phyloP scores from a whole-genome alignment of 1,140 invertebrate species.

The Bilobella aurantiaca region DNA sequence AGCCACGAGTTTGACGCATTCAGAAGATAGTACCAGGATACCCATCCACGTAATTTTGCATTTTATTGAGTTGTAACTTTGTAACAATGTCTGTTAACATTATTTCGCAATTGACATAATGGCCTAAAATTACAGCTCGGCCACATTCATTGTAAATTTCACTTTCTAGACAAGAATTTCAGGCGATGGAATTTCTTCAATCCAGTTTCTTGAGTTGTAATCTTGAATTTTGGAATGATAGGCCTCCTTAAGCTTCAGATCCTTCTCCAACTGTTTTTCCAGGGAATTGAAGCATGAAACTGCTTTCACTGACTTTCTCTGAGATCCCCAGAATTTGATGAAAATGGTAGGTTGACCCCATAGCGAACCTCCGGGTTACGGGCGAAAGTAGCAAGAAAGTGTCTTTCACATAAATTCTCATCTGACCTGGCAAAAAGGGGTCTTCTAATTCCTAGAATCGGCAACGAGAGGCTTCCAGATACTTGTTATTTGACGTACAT shows the following conservation, averaged over 20 bases:
- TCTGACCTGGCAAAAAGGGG: neutral
- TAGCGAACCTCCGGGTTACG: neutral
- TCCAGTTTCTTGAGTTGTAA: constrained; percentile 38
- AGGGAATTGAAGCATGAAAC: neutral
- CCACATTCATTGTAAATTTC: neutral
- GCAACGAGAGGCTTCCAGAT: neutral
- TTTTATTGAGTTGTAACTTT: too few relatives aligned
- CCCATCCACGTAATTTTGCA: too few relatives aligned
- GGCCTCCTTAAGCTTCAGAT: neutral
- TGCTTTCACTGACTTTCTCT: neutral
- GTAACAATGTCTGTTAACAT: too few relatives aligned
- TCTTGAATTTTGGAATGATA: constrained; percentile 38
- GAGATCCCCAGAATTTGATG: neutral
- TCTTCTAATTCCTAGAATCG: constrained; percentile 10
- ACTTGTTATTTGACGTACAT: too few relatives aligned
- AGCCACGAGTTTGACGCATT: too few relatives aligned
- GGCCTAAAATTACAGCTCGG: too few relatives aligned
- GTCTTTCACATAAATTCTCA: neutral
- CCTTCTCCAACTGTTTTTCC: neutral
- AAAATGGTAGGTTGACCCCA: neutral
- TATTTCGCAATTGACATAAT: too few relatives aligned
- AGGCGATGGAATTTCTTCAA: constrained; percentile 25
- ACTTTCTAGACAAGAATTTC: neutral
- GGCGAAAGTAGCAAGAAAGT: neutral
- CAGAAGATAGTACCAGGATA: too few relatives aligned